Conservation (phyloP, 2,888 invertebrate species). For the Latrodectus hesperus region DNA sequence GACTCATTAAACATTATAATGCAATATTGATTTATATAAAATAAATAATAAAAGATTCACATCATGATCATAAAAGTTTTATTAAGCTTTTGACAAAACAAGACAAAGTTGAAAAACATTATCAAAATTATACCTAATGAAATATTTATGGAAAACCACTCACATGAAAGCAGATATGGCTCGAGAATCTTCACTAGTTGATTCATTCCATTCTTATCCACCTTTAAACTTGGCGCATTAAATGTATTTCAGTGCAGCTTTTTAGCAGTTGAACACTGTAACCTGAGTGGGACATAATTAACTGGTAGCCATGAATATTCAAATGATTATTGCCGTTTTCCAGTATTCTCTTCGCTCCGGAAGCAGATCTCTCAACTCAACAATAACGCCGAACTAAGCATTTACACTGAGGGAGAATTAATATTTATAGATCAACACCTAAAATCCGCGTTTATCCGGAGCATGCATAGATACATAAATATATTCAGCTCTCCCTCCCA, state of each 20-base stretch:
- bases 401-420: conserved; percentile 29
- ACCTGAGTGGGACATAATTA: background rate
- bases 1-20: no score
- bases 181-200: no score
- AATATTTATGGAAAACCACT: no score
- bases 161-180: no score
- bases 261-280: background rate
- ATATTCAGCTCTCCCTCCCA: conserved; percentile 7
- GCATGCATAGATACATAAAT: conserved; percentile 42
- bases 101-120: no score
- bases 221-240: no score
- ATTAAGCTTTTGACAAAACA: no score
- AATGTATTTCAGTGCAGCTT: background rate
- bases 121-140: no score
- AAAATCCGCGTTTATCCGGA: conserved; percentile 1
- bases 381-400: background rate
- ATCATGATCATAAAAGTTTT: no score
- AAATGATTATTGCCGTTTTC: background rate
- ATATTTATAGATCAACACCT: conserved; percentile 49
- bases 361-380: background rate
- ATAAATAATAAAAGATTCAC: no score
- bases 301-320: conserved; percentile 2
- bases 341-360: background rate
- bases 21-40: no score
- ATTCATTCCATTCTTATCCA: no score